Evolutionary conservation across 2,797 vertebrate species (phyloP).

Genomic region (Chiloscyllium punctatum): DNA sequence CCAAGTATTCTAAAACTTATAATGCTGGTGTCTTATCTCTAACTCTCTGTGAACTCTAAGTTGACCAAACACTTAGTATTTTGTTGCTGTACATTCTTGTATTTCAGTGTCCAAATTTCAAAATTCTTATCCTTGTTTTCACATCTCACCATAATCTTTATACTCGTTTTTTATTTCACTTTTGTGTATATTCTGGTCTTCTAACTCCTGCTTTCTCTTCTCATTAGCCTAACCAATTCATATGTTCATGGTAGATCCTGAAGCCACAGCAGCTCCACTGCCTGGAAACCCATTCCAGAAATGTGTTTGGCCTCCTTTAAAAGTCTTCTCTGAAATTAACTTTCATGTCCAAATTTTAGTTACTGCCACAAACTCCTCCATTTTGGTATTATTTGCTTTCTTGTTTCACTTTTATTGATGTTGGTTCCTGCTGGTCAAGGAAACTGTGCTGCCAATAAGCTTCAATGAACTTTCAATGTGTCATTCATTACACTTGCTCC

Average conservation of each 20-base stretch:
- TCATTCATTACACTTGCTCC: too few relatives aligned
- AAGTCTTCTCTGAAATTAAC: neutral
- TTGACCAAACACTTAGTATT: neutral
- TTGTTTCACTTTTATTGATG: neutral
- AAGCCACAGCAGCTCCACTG: neutral
- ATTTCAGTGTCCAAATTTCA: neutral
- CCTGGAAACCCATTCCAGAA: neutral
- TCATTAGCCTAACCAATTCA: neutral
- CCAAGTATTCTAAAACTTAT: neutral
- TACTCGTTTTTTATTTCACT: neutral
- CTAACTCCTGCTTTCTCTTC: neutral
- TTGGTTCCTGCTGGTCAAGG: neutral
- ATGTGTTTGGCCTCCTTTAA: neutral
- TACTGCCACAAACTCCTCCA: neutral
- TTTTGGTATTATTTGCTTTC: neutral
- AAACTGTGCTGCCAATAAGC: neutral
- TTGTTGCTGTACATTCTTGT: neutral
- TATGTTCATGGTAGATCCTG: neutral
- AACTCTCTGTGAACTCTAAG: neutral
- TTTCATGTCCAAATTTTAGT: neutral
- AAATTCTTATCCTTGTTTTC: neutral
- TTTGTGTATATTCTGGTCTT: neutral
- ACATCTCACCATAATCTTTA: neutral
- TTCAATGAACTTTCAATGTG: neutral
- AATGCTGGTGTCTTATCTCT: neutral